Percentiles rank a stretch among this genome's conserved stretches.
These are phyloP conservation scores for Enhydra lutris DNA, from an alignment of 2,113 vertebrate species.

Conservation along the genomic window DNA sequence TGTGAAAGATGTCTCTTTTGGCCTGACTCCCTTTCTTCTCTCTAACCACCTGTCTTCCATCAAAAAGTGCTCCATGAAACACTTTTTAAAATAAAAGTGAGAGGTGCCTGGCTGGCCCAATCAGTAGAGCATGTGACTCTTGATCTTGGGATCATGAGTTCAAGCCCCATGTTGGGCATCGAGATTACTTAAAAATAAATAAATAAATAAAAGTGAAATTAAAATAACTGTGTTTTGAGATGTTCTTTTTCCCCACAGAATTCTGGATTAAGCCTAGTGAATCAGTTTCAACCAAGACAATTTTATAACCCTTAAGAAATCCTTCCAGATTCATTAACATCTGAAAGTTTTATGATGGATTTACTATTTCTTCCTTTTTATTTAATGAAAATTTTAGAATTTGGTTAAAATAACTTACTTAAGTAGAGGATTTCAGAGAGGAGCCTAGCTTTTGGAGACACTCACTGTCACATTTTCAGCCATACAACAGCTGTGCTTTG, in stretches of 20 bases:
- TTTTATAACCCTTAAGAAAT: neutral
- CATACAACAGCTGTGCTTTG: neutral
- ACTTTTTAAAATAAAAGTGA: conserved; percentile 25
- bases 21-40: neutral
- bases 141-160: neutral
- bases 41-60: conserved; percentile 7
- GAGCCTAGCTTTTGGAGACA: neutral
- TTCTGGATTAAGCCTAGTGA: neutral
- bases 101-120: neutral
- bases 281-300: neutral
- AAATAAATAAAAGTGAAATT: neutral
- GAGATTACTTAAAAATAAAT: neutral
- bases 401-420: neutral
- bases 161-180: neutral
- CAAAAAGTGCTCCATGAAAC: neutral
- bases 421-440: neutral
- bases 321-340: neutral
- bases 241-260: neutral
- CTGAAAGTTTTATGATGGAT: neutral
- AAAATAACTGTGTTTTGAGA: neutral
- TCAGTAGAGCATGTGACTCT: neutral
- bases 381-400: conserved; percentile 34
- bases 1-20: neutral
- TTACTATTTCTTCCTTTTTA: conserved; percentile 12
- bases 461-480: neutral